Evolutionary conservation across 1,140 invertebrate species (phyloP), one percentile per base, ranked within the genome.

Genomic region (Eupeodes corollae): DNA sequence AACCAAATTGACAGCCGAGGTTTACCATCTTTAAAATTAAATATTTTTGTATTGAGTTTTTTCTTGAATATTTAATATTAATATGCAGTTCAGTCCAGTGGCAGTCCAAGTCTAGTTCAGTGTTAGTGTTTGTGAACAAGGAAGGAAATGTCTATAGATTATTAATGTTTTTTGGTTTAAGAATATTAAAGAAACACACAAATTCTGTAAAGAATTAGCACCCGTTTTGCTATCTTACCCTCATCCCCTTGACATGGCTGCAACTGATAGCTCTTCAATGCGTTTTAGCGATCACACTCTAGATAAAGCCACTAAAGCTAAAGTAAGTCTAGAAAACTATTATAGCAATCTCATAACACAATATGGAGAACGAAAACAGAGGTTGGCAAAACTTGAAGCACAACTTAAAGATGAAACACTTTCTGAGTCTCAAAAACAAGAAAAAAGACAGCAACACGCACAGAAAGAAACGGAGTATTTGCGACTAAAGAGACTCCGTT

Each of bases 281-380:
- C 81, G 86, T 70, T 92, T 94, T 74, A 92, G 88, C 75, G 89
- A 89, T 56, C 90, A 98, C 72, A 98, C 95, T 54, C 76, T 93
- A 61, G 96, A 99, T 77, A 98, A 99, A 75, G 96, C 95, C 49
- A 98, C 93, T 60, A 97, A 97, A 73, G 93, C 95, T 52, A 98
- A 99, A 76, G 89, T 99, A 56, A 96, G 94, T 44, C 74, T 99
- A 62, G 96, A 99, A 74, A 98, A 98, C 73, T 99, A 98, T 75
- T 99, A 99, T 72, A 92, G 86, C 67, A 98, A 99, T 76, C 81
- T 98, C 60, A 89, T 98, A 68, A 82, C 89, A 59, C 95, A 98
- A 69, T 92, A 97, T 73, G 83, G 92, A 58, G 97, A 99, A 73
- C 78, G 96, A 59, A 93, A 97, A 71, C 92, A 94, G 68, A 56